Conservation (phyloP, 2,797 vertebrate species). For the Sebastes iracundus region DNA sequence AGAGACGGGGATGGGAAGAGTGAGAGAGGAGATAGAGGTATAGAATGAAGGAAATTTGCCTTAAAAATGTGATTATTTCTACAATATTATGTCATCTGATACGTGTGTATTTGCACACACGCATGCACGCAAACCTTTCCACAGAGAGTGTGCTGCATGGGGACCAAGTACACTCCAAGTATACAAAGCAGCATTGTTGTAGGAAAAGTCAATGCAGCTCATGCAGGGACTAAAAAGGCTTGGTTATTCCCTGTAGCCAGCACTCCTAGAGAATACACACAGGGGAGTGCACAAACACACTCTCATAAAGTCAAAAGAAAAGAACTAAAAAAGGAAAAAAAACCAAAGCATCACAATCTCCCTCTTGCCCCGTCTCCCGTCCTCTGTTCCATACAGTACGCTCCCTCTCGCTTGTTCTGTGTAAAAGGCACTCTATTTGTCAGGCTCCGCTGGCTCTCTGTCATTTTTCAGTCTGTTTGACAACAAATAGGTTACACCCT, state of each 20-base stretch:
- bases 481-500: conserved; percentile 46
- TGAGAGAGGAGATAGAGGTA: not conserved
- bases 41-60: conserved; percentile 11
- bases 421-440: conserved; percentile 33
- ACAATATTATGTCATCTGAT: conserved; percentile 3
- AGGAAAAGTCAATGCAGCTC: conserved; percentile 8
- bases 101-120: conserved; percentile 12
- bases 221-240: not conserved
- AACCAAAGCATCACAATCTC: not conserved
- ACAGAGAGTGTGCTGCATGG: not conserved
- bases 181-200: not conserved
- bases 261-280: not conserved
- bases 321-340: not conserved
- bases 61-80: conserved; percentile 38
- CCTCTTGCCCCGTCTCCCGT: not conserved
- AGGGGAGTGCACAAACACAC: conserved; percentile 3
- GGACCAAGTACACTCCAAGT: not conserved
- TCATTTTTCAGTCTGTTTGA: conserved; percentile 56
- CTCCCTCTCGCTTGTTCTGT: conserved; percentile 12
- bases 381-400: conserved; percentile 9
- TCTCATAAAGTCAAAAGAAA: not conserved
- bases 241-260: conserved; percentile 7
- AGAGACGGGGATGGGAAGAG: not conserved
- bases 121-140: not conserved
- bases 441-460: conserved; percentile 34